Evolutionary conservation across 2,113 vertebrate genomes (phyloP).

Genomic region (Phaethornis superciliosus): DNA sequence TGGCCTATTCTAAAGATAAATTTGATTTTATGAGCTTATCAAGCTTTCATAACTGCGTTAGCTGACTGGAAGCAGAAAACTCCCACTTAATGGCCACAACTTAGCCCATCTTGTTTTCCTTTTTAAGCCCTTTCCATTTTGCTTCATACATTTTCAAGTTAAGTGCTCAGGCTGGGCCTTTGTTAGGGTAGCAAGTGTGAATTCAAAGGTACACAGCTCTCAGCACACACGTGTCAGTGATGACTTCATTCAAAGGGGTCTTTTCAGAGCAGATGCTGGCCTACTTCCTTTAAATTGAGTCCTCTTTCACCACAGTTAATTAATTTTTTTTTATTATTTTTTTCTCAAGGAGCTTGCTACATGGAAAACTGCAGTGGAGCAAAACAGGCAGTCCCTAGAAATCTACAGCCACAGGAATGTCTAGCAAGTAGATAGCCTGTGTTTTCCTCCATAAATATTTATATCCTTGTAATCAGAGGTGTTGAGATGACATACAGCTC

Average conservation of each 20-base stretch:
- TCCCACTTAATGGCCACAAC: not conserved
- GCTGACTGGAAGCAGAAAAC: not conserved
- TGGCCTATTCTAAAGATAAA: not conserved
- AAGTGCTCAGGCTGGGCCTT: not conserved
- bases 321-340: conserved; percentile 47
- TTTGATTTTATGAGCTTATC: not conserved
- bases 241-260: not conserved
- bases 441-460: conserved; percentile 1
- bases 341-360: conserved; percentile 38
- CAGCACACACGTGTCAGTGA: not conserved
- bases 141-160: not conserved
- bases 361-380: conserved; percentile 59
- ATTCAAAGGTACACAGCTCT: not conserved
- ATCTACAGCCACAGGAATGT: conserved; percentile 29
- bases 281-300: conserved; percentile 35
- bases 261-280: conserved; percentile 43
- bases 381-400: conserved; percentile 32
- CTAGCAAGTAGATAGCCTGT: not conserved
- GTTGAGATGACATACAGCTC: fast-evolving
- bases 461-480: not conserved
- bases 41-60: not conserved
- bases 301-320: conserved; percentile 55
- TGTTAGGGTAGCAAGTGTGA: not conserved
- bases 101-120: not conserved
- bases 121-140: not conserved